These are phyloP conservation scores for Patella pellucida DNA, from an alignment of 2,888 invertebrate species.

Conservation along the genomic window DNA sequence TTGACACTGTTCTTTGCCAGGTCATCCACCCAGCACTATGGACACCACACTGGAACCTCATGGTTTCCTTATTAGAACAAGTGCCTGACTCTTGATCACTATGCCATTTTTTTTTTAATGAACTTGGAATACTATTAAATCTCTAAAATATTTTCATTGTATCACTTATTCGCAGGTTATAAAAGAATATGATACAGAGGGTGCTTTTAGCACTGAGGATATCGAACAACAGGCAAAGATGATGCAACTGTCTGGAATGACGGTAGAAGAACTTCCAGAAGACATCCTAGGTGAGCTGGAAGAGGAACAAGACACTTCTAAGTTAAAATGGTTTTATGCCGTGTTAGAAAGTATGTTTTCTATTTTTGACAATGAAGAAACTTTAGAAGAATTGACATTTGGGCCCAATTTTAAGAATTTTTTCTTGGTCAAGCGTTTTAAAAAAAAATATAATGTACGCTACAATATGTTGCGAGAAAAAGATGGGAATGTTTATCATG, in stretches of 20 bases:
- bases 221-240: conserved; percentile 5
- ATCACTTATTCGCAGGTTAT: background rate
- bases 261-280: background rate
- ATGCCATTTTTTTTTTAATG: too few relatives aligned
- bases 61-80: too few relatives aligned
- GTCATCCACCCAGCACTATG: too few relatives aligned
- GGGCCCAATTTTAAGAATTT: background rate
- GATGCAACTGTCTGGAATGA: background rate
- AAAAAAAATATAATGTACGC: background rate
- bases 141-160: too few relatives aligned
- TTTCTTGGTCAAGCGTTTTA: background rate
- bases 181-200: background rate
- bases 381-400: conserved; percentile 1
- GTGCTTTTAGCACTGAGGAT: background rate
- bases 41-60: too few relatives aligned
- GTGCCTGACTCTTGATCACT: too few relatives aligned
- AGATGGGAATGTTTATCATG: background rate
- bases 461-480: background rate
- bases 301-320: background rate
- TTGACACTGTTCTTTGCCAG: too few relatives aligned
- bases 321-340: background rate
- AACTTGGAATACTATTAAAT: too few relatives aligned
- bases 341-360: background rate
- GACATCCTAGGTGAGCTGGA: background rate
- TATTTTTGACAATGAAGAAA: conserved; percentile 3